These are phyloP conservation scores for Acromyrmex echinatior DNA, from an alignment of 1,140 invertebrate genomes.

Conservation along the genomic window DNA sequence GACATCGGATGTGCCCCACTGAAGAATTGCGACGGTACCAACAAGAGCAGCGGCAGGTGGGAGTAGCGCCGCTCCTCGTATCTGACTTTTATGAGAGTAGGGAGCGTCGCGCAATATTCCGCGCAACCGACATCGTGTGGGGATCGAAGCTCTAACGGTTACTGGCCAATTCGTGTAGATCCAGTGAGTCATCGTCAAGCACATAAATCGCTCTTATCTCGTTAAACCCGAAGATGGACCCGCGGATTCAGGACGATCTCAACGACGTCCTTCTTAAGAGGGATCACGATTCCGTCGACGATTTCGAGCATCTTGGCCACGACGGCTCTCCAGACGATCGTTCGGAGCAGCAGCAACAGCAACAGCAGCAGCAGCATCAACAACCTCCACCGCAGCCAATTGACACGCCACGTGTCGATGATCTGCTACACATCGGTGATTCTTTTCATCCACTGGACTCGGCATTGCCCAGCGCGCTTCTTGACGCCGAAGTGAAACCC, in stretches of 20 bases:
- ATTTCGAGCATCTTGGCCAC: constrained; percentile 90
- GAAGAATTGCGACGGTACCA: constrained; percentile 27
- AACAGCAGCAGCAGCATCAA: neutral
- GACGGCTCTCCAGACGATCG: constrained; percentile 79
- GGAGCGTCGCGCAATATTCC: constrained; percentile 51
- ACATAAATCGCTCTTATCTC: neutral
- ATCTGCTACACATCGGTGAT: constrained; percentile 52
- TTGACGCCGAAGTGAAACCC: constrained; percentile 59
- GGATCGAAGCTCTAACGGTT: constrained; percentile 35
- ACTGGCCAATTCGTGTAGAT: constrained; percentile 1
- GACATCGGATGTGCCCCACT: constrained; percentile 48
- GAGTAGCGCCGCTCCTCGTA: constrained; percentile 44
- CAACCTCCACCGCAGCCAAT: constrained; percentile 48
- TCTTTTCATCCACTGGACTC: constrained; percentile 36
- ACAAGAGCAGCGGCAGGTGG: constrained; percentile 41
- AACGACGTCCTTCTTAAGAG: constrained; percentile 83
- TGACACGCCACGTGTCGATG: constrained; percentile 54
- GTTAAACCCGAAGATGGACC: constrained; percentile 16
- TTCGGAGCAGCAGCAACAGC: constrained; percentile 24
- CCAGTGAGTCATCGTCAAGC: constrained; percentile 37
- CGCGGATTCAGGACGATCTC: constrained; percentile 61
- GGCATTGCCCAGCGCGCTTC: constrained; percentile 23
- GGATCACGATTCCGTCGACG: constrained; percentile 90
- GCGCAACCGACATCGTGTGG: constrained; percentile 46
- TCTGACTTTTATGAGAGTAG: constrained; percentile 51